These are phyloP conservation scores for Chrysochloris asiatica DNA, from an alignment of 2,113 vertebrate genomes.

Conservation along the genomic window DNA sequence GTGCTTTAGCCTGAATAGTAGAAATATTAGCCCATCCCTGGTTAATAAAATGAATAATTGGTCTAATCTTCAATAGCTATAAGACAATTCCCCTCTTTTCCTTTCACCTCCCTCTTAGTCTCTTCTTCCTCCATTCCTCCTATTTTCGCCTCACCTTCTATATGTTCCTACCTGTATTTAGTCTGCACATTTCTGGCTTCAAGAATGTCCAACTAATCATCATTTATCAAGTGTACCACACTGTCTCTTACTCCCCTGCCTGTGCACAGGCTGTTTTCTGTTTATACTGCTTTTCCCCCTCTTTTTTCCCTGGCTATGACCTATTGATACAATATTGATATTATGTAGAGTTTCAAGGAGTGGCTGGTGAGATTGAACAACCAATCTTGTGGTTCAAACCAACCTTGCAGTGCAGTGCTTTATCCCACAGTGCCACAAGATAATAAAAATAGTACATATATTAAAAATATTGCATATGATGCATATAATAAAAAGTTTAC, in stretches of 20 bases:
- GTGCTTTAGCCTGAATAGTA: not conserved
- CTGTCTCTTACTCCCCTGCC: not conserved
- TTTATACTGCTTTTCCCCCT: not conserved
- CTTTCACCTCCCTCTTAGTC: not conserved
- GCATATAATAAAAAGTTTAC: not conserved
- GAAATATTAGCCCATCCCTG: not conserved
- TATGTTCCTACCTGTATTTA: not conserved
- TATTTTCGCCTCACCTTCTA: accelerated
- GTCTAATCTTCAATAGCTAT: not conserved
- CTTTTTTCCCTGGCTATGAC: not conserved
- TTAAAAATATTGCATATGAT: no score
- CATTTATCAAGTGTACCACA: accelerated
- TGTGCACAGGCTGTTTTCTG: not conserved
- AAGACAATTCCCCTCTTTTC: not conserved
- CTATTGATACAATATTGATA: no score
- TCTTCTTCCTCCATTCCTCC: not conserved
- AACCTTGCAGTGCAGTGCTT: no score
- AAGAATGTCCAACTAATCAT: not conserved
- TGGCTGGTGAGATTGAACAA: no score
- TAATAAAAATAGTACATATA: not conserved
- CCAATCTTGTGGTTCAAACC: no score
- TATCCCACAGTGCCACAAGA: no score
- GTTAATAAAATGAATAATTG: not conserved
- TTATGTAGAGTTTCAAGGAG: no score
- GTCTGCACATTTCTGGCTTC: not conserved